Evolutionary conservation across 1,140 invertebrate species (phyloP), one percentile per base, ranked within the genome.

Genomic region (Pogonus chalceus): DNA sequence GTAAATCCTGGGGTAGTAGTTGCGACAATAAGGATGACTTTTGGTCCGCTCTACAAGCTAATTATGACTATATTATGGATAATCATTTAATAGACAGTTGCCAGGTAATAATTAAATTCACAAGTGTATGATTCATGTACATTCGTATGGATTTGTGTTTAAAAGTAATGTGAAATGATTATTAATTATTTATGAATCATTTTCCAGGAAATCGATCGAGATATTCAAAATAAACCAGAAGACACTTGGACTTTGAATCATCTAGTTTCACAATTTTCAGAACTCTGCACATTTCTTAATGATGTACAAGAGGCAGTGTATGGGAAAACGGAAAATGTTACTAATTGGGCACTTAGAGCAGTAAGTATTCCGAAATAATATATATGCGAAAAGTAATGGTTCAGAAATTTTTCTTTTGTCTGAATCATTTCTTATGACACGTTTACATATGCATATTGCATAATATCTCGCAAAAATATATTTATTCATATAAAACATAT

Each of bases 31-130:
- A 82, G 71, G 84, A 92, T 73, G 90, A 92, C 65, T 88, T 93
- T 62, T 93, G 90, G 89, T 86, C 87, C 58, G 83, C 89, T 39
- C 81, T 93, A 62, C 84, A 88, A 62, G 82, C 87, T 21, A 87
- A 88, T 71, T 93, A 95, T 72, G 84, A 92, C 68, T 95, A 90
- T 69, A 88, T 95, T 64, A 93, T 95, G 90, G 89, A 92, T 70
- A 92, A 88, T 68, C 86, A 92, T 65, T 83, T 94, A 54, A 88
- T 93, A 56, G 89, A 92, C 65, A 85, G 83, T 58, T 94, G 90
- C 75, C 83, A 82, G 71, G 86, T 84, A 67, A 71, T 65, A 55
- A 54, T 46, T 46, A 46, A 4, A 20, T 46, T 14, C 10, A 4
- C 9, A 49, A 22, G 4, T 10, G 3, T 7, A 18, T 23, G 35